phyloP scores from a whole-genome alignment of 2,797 vertebrate species.

The Chlorospingus semifuscus region DNA sequence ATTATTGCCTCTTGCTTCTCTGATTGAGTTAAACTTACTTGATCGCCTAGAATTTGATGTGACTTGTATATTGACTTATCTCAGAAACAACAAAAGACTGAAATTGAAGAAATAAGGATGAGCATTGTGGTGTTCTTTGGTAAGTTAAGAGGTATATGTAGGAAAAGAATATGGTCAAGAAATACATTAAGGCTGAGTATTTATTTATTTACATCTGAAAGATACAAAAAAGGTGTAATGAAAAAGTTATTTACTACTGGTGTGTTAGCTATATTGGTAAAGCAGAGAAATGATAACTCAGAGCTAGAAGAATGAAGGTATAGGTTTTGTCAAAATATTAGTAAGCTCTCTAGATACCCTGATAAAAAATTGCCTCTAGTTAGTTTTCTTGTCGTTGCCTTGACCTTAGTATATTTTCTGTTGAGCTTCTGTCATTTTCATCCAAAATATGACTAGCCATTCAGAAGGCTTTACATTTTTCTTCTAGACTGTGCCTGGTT shows the following conservation, averaged over 20 bases:
- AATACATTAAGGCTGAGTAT: not conserved
- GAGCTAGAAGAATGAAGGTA: not conserved
- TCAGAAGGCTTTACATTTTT: slow-evolving; percentile 2
- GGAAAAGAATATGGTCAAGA: not conserved
- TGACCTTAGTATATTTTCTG: slow-evolving; percentile 4
- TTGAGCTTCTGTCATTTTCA: not conserved
- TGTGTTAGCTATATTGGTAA: not conserved
- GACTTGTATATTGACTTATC: not conserved
- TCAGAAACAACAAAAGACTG: not conserved
- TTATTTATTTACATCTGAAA: not conserved
- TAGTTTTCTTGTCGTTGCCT: not conserved
- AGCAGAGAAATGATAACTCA: not conserved
- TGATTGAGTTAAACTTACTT: not conserved
- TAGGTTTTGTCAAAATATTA: not conserved
- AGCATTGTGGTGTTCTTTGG: not conserved
- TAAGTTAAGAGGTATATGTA: not conserved
- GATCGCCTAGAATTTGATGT: not conserved
- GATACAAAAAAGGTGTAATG: not conserved
- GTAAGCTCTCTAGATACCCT: not conserved
- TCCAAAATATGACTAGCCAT: not conserved
- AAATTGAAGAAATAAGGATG: not conserved
- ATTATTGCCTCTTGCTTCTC: not conserved
- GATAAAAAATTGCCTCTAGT: not conserved
- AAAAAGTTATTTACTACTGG: not conserved
- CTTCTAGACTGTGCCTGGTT: not conserved